Base-by-base conservation (phyloP, 1,140 invertebrate species). In the Drosophila tani region DNA sequence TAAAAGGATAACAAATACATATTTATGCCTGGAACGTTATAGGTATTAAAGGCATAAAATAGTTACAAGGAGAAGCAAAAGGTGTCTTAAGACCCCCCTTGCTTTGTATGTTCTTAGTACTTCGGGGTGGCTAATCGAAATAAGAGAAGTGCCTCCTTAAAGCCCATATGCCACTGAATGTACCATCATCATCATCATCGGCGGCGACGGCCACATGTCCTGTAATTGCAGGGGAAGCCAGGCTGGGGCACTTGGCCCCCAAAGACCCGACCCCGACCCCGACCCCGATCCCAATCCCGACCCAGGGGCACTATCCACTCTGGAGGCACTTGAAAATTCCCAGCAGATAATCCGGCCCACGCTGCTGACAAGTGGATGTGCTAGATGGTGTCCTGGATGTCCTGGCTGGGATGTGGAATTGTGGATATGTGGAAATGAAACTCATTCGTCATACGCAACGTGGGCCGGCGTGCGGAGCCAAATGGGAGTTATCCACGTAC, bases 381-480 rank as follows among this genome's bases (percentile, higher is more conserved):
- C 63, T 63, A 12, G 29, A 38, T 32, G 32, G 47, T 32, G 32
- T 38, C 15, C 43, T n/a, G 58, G 45, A n/a, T n/a, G 17, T 43
- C 11, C 24, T 24, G 15, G 9, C 27, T 51, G 49, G 50, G 51
- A 19, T 55, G 32, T 19, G 32, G 35, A 38, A 15, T 21, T 11
- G 53, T 56, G 53, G 53, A 56, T 56, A 43, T 43, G 71, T 65
- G 69, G 79, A 79, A 86, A 79, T 82, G 83, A 86, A 86, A 86
- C 82, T 86, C 82, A 86, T 86, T 79, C 82, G 75, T 86, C 82
- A 86, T 86, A 71, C 53, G 69, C 68, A 81, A 66, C 60, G 59
- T 59, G 60, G 55, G 38, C 38, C 43, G 40, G 27, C 55, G 19
- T 49, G 35, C 38, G n/a, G 56, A 24, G 47, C 63, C 62, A 69